A percentile compares a stretch with the other conserved stretches of the same genome.
phyloP scores from a whole-genome alignment of 2,888 invertebrate genomes.

The Deilephila elpenor region DNA sequence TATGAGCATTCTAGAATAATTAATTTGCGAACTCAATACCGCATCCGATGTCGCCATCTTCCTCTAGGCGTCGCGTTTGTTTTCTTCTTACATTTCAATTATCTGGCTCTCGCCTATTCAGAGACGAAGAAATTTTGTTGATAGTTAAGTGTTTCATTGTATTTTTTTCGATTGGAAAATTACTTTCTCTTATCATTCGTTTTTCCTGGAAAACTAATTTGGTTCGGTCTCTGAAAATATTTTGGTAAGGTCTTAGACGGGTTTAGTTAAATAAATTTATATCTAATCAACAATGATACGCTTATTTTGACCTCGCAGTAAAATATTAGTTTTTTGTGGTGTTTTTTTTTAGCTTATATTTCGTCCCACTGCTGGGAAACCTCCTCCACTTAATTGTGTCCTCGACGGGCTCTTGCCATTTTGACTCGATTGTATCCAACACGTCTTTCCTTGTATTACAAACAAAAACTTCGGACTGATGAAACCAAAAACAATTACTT shows the following conservation, averaged over 20 bases:
- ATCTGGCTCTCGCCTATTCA: constrained; percentile 30
- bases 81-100: constrained; percentile 42
- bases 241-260: too few relatives aligned
- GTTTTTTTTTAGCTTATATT: too few relatives aligned
- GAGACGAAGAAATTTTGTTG: constrained; percentile 30
- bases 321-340: too few relatives aligned
- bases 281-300: too few relatives aligned
- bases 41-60: not conserved
- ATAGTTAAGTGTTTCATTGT: constrained; percentile 25
- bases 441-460: too few relatives aligned
- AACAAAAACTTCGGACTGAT: too few relatives aligned
- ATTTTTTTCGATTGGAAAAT: constrained; percentile 21
- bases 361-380: too few relatives aligned
- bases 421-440: too few relatives aligned
- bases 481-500: too few relatives aligned
- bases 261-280: not conserved
- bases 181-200: constrained; percentile 5
- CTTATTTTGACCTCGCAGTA: not conserved
- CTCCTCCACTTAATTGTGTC: too few relatives aligned
- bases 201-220: constrained; percentile 12
- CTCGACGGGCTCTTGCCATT: too few relatives aligned
- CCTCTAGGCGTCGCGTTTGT: constrained; percentile 28
- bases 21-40: not conserved
- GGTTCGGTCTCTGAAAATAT: not conserved
- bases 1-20: too few relatives aligned